These are phyloP conservation scores for Eurytoma californica DNA, from an alignment of 2,888 invertebrate species.

Conservation along the genomic window DNA sequence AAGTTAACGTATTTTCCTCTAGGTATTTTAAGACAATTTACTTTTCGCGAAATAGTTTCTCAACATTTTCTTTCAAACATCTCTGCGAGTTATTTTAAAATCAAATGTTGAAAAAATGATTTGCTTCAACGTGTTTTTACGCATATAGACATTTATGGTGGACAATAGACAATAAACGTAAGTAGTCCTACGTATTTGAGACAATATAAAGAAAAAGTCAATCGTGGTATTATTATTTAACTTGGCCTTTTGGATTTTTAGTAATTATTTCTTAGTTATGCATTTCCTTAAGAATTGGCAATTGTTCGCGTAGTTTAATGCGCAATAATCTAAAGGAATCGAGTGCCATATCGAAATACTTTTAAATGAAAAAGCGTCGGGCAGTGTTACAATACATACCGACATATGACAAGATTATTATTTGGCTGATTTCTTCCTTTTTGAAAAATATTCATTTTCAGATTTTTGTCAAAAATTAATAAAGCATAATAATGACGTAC, in stretches of 20 bases:
- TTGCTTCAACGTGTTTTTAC: slow-evolving; percentile 41
- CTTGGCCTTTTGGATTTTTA: slow-evolving; percentile 8
- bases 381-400: slow-evolving; percentile 28
- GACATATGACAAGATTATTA: slow-evolving; percentile 22
- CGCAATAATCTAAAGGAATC: slow-evolving; percentile 30
- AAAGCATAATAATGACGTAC: too few relatives aligned
- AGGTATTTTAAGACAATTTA: slow-evolving; percentile 26
- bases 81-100: too few relatives aligned
- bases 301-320: slow-evolving; percentile 26
- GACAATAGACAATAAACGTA: slow-evolving; percentile 35
- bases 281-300: slow-evolving; percentile 24
- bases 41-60: neutral
- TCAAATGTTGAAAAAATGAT: slow-evolving; percentile 8
- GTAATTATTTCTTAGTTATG: slow-evolving; percentile 1
- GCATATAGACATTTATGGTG: slow-evolving; percentile 52
- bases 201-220: slow-evolving; percentile 47
- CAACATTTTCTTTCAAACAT: neutral
- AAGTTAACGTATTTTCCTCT: slow-evolving; percentile 41
- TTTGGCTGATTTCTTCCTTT: slow-evolving; percentile 9
- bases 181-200: slow-evolving; percentile 23
- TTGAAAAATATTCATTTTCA: slow-evolving; percentile 23
- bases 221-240: slow-evolving; percentile 16
- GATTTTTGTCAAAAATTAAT: neutral
- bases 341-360: slow-evolving; percentile 24
- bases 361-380: slow-evolving; percentile 12